A percentile compares a stretch with the other conserved stretches of the same genome.
These are phyloP conservation scores for Naja naja DNA, from an alignment of 2,113 vertebrate species.

Conservation along the genomic window DNA sequence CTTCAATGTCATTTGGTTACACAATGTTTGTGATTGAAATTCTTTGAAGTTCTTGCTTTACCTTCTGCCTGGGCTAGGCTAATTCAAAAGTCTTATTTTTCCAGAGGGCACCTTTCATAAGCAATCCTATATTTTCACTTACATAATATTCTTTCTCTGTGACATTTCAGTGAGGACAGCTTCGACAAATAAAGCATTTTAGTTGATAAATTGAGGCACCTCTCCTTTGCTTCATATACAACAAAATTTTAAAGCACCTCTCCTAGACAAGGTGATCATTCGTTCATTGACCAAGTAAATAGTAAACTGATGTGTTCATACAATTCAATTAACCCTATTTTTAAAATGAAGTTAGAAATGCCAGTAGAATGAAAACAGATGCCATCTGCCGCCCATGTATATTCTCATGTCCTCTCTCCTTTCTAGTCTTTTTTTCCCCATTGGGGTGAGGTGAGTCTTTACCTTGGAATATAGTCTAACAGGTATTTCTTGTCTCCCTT, in stretches of 20 bases:
- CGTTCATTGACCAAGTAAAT: background rate
- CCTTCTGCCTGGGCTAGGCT: background rate
- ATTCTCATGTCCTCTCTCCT: background rate
- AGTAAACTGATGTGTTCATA: background rate
- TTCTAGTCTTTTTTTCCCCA: background rate
- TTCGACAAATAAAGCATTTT: background rate
- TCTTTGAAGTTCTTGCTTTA: background rate
- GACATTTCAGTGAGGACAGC: background rate
- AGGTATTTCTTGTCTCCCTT: background rate
- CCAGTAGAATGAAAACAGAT: background rate
- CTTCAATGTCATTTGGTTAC: background rate
- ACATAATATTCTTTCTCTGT: background rate
- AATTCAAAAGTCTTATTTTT: background rate
- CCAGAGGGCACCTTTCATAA: background rate
- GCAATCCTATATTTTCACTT: background rate
- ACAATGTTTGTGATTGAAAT: background rate
- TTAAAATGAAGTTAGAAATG: background rate
- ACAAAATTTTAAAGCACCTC: background rate
- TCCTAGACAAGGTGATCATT: background rate
- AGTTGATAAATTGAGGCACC: background rate
- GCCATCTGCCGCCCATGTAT: background rate
- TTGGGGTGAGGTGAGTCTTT: background rate
- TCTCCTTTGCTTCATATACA: background rate
- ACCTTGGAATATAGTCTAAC: background rate
- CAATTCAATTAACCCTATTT: background rate